Base-by-base conservation (phyloP, 1,140 invertebrate genomes). In the Drosophila varians region DNA sequence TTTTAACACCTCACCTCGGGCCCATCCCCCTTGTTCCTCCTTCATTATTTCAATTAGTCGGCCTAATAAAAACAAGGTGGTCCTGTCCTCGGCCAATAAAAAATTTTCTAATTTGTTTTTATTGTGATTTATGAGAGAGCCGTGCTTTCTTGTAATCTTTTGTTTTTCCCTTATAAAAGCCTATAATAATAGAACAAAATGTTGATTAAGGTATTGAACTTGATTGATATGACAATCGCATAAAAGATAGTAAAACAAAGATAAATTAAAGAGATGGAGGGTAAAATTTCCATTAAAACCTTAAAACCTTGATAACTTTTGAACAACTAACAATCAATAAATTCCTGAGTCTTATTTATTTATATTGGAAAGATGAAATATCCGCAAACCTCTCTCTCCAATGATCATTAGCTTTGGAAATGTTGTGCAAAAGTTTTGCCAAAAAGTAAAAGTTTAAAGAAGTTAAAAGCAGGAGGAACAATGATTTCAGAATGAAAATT, bases 51-150 rank as follows among this genome's bases (percentile, higher is more conserved):
- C 82, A 87, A 87, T 87, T 87, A 87, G 82, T 47, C 54, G 49
- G 74, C 78, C 66, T 77, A 77, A 77, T 86, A 79, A 76, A 73
- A 79, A 66, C 72, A 69, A 69, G 62, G 62, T 60, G 34, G 56
- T 56, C 52, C 47, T 76, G 9, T 4, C 25, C 43, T 12, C 4
- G 25, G 12, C 43, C 71, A 71, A 74, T 77, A 84, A 83, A 77
- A 80, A 82, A 77, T 77, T 76, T 56, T 38, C 83, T 87, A 87
- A 87, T 87, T 87, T 82, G 51, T 82, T 87, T 87, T 82, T 87
- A 87, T 87, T 87, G 77, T 87, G 82, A 87, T 87, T 87, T 82
- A 87, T 87, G 77, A 40, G 21, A 54, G 40, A 55, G 48, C 45
- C 66, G 55, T 76, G 72, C 53, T 58, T 18, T 6, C n/a, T 14